These are phyloP conservation scores for Agonopterix alstromeriana DNA, from an alignment of 2,888 invertebrate genomes.

Conservation along the genomic window DNA sequence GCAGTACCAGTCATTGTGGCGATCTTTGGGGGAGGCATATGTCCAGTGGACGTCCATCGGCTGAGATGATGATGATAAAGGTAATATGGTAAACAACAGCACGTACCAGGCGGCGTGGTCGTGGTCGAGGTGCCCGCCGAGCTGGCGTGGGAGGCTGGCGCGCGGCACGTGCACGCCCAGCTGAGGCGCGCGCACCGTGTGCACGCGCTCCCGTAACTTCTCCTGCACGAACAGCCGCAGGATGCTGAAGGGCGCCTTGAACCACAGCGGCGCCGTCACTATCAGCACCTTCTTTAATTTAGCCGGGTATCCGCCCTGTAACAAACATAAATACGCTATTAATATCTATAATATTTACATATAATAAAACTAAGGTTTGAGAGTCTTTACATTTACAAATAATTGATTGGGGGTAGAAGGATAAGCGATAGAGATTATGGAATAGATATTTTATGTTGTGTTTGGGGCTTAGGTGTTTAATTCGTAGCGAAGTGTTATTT, in stretches of 20 bases:
- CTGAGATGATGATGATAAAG: too few species aligned
- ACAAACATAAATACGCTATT: conserved; percentile 19
- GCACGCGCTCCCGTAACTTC: conserved; percentile 96
- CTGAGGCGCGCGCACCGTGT: conserved; percentile 94
- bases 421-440: too few species aligned
- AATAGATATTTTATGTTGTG: too few species aligned
- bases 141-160: conserved; percentile 89
- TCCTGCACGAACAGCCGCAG: conserved; percentile 95
- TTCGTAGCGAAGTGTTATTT: too few species aligned
- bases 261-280: conserved; percentile 98
- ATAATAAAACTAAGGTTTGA: too few species aligned
- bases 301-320: conserved; percentile 97
- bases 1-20: too few species aligned
- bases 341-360: not conserved
- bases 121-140: conserved; percentile 91
- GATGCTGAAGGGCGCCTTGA: conserved; percentile 98
- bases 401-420: too few species aligned
- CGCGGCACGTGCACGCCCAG: conserved; percentile 92
- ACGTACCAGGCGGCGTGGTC: conserved; percentile 92
- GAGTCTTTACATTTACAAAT: too few species aligned
- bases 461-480: too few species aligned
- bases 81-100: too few species aligned
- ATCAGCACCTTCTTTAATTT: conserved; percentile 97
- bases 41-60: too few species aligned
- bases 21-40: too few species aligned